Conservation (phyloP, 92 coral and sea anemone genomes). For the Porites evermanni region DNA sequence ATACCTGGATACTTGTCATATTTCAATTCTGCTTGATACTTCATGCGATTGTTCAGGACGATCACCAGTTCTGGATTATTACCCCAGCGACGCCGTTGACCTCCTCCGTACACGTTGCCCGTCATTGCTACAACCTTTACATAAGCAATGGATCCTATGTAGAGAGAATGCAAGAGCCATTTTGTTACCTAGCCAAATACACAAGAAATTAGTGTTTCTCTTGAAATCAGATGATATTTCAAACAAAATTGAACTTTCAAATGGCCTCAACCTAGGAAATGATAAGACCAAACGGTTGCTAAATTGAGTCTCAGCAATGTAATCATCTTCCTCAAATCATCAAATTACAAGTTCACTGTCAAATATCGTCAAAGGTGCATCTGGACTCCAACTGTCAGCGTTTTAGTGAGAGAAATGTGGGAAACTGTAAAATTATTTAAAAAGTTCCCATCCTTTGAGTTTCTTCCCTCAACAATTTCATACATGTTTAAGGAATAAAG, state of each 20-base stretch:
- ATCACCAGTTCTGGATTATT: constrained; percentile 19
- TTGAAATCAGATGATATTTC: too few relatives aligned
- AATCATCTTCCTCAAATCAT: not conserved
- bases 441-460: not conserved
- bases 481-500: not conserved
- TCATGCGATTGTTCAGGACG: not conserved
- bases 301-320: not conserved
- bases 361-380: not conserved
- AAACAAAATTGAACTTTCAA: too few relatives aligned
- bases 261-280: too few relatives aligned
- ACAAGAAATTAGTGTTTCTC: too few relatives aligned
- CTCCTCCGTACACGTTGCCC: not conserved
- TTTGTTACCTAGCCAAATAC: constrained; percentile 15
- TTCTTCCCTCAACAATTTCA: constrained; percentile 4
- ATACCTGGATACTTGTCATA: not conserved
- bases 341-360: constrained; percentile 14
- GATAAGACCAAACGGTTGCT: not conserved
- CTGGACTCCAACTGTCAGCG: not conserved
- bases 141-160: constrained; percentile 16
- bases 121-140: constrained; percentile 33
- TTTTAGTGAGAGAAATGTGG: not conserved
- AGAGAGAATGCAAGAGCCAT: constrained; percentile 17
- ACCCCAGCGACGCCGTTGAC: constrained; percentile 5
- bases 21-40: constrained; percentile 14
- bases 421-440: not conserved